These are phyloP conservation scores for Neodon shergylaensis DNA, from an alignment of 2,113 vertebrate species.

Conservation along the genomic window DNA sequence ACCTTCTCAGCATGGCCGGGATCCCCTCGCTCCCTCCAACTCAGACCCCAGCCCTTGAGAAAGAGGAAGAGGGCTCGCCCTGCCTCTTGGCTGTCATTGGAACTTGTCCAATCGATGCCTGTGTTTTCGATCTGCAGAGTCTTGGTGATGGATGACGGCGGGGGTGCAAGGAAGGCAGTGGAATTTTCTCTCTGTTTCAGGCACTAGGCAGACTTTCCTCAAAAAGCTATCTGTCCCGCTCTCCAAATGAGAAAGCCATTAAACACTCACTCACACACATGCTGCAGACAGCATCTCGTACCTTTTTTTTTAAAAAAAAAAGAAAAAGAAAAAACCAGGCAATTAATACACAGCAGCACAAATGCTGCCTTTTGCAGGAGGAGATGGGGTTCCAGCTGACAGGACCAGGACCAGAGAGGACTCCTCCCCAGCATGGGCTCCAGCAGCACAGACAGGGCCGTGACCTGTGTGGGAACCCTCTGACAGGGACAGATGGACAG, in stretches of 20 bases:
- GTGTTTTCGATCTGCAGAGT: not conserved
- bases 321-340: not conserved
- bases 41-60: not conserved
- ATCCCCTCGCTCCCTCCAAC: not conserved
- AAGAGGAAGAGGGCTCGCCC: not conserved
- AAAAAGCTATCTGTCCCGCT: conserved; percentile 67
- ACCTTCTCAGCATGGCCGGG: fast-evolving
- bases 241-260: conserved; percentile 72
- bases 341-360: conserved; percentile 65
- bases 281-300: not conserved
- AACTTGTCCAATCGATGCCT: conserved; percentile 4
- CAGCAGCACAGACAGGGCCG: not conserved
- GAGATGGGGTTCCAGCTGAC: not conserved
- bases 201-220: conserved; percentile 62
- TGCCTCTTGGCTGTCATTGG: not conserved
- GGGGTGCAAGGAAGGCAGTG: conserved; percentile 53
- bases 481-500: not conserved
- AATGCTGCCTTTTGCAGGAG: not conserved
- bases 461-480: not conserved
- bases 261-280: not conserved
- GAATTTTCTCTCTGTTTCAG: conserved; percentile 78
- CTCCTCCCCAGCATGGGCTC: not conserved
- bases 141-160: conserved; percentile 50
- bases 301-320: not conserved
- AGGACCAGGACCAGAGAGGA: not conserved